phyloP scores from a whole-genome alignment of 2,797 vertebrate genomes.

The Cyprinella venusta region DNA sequence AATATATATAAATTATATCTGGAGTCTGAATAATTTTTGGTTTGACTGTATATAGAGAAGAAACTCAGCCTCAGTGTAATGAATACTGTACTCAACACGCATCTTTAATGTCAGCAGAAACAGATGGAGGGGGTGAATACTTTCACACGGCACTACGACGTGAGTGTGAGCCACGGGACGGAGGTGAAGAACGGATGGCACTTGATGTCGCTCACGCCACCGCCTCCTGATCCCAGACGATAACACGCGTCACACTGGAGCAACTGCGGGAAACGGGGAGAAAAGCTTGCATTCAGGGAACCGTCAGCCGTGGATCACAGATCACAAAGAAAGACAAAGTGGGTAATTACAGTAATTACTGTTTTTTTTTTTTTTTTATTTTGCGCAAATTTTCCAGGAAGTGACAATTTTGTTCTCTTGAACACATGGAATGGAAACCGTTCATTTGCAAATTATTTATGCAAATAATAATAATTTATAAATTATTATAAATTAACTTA shows the following conservation, averaged over 20 bases:
- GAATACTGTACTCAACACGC: not conserved
- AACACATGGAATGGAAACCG: too few species aligned
- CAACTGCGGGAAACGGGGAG: conserved; percentile 74
- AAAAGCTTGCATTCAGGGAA: not conserved
- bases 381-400: too few species aligned
- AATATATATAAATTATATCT: too few species aligned
- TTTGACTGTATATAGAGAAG: too few species aligned
- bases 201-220: conserved; percentile 89
- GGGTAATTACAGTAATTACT: too few species aligned
- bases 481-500: too few species aligned
- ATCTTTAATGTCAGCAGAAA: not conserved
- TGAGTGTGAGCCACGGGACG: conserved; percentile 83
- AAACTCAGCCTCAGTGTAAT: not conserved
- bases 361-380: too few species aligned
- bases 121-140: not conserved
- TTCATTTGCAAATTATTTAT: too few species aligned
- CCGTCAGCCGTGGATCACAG: not conserved
- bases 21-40: too few species aligned
- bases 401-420: too few species aligned
- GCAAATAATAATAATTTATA: too few species aligned
- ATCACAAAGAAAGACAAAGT: too few species aligned
- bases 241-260: conserved; percentile 87
- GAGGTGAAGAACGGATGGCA: conserved; percentile 92
- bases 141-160: conserved; percentile 2
- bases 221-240: conserved; percentile 87